These are phyloP conservation scores for Hemaris fuciformis DNA, from an alignment of 2,888 invertebrate species.

Conservation along the genomic window DNA sequence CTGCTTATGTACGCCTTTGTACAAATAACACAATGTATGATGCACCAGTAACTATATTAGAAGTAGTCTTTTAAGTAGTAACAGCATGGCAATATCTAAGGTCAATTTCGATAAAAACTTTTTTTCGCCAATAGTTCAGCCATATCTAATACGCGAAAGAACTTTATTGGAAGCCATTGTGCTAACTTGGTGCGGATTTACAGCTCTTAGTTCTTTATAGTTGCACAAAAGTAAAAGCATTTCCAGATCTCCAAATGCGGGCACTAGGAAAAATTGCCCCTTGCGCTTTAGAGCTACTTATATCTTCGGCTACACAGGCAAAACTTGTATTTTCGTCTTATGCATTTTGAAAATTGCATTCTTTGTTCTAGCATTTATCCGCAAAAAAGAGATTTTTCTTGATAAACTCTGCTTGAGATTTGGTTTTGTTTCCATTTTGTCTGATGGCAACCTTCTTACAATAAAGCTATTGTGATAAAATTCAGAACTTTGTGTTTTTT, in stretches of 20 bases:
- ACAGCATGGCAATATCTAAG: not conserved
- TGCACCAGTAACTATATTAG: not conserved
- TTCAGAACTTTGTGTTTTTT: no score
- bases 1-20: no score
- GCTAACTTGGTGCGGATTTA: constrained; percentile 11
- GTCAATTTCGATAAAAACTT: not conserved
- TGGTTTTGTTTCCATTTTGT: no score
- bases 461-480: no score
- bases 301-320: not conserved
- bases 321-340: not conserved
- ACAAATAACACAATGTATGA: not conserved
- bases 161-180: constrained; percentile 1
- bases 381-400: no score
- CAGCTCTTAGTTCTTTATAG: constrained; percentile 10
- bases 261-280: not conserved
- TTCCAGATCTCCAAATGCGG: constrained; percentile 2
- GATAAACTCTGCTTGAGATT: no score
- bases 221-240: constrained; percentile 8
- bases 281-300: constrained; percentile 2
- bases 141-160: not conserved
- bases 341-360: not conserved
- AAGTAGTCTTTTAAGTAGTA: not conserved
- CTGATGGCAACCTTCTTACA: no score
- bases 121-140: not conserved
- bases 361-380: no score